These are phyloP conservation scores for Gavialis gangeticus DNA, from an alignment of 2,113 vertebrate species.

Conservation along the genomic window DNA sequence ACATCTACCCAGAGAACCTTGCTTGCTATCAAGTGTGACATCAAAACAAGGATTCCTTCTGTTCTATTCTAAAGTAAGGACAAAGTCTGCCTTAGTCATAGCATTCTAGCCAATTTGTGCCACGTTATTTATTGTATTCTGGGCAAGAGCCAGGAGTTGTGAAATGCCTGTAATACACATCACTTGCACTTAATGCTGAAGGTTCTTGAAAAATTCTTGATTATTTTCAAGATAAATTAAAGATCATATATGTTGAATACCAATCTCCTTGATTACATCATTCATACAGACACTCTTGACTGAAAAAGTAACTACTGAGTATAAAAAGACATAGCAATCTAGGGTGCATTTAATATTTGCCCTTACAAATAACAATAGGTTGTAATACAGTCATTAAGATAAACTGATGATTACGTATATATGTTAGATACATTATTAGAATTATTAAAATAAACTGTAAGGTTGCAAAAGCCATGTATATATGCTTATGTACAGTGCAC, in stretches of 20 bases:
- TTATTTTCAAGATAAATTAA: background rate
- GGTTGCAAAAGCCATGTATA: background rate
- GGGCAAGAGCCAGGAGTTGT: background rate
- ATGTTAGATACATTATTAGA: background rate
- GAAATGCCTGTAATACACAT: background rate
- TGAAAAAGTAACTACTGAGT: background rate
- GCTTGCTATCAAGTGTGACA: background rate
- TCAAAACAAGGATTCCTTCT: background rate
- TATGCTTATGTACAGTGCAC: background rate
- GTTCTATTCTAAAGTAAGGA: background rate
- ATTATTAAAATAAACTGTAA: background rate
- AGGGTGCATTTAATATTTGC: background rate
- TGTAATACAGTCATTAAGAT: background rate
- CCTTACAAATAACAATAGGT: background rate
- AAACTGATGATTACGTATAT: background rate
- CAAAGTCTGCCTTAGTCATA: background rate
- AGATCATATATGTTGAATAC: background rate
- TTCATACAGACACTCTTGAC: background rate
- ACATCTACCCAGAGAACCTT: background rate
- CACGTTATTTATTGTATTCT: background rate
- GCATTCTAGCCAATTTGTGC: background rate
- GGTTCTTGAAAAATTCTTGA: background rate
- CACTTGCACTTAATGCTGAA: slow-evolving; percentile 10
- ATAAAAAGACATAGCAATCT: background rate
- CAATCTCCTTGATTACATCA: background rate